Conservation (phyloP, 2,888 invertebrate genomes). For the Cancer borealis region DNA sequence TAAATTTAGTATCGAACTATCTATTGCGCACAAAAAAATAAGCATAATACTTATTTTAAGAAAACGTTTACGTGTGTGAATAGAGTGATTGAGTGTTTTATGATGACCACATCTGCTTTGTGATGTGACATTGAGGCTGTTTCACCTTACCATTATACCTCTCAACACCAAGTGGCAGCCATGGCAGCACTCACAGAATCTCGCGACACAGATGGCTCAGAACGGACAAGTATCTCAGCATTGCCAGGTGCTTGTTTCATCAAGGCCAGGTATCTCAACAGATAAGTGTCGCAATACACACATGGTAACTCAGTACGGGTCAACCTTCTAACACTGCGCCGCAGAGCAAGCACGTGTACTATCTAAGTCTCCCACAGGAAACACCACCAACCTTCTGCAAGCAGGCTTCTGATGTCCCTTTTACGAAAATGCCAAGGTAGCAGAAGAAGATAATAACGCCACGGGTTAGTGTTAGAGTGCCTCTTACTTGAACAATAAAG, state of each 20-base stretch:
- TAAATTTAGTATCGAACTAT: too few species aligned
- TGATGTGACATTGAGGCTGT: background rate
- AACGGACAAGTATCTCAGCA: background rate
- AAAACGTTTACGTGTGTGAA: too few species aligned
- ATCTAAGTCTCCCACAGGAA: background rate
- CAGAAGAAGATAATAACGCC: background rate
- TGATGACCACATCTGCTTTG: background rate
- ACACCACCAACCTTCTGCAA: background rate
- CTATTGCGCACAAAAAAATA: too few species aligned
- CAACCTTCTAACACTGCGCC: background rate
- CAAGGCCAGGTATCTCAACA: background rate
- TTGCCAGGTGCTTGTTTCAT: background rate
- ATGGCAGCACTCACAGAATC: background rate
- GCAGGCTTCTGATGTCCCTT: background rate
- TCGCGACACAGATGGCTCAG: background rate
- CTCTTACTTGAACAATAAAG: too few species aligned
- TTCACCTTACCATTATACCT: background rate
- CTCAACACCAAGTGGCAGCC: background rate
- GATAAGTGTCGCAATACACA: background rate
- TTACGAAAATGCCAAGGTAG: background rate
- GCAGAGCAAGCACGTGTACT: background rate
- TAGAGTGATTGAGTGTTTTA: background rate
- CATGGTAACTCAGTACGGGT: background rate
- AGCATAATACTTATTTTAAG: too few species aligned
- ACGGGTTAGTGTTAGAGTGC: background rate